Evolutionary conservation across 1,140 invertebrate genomes (phyloP).

Genomic region (Bemisia tabaci): DNA sequence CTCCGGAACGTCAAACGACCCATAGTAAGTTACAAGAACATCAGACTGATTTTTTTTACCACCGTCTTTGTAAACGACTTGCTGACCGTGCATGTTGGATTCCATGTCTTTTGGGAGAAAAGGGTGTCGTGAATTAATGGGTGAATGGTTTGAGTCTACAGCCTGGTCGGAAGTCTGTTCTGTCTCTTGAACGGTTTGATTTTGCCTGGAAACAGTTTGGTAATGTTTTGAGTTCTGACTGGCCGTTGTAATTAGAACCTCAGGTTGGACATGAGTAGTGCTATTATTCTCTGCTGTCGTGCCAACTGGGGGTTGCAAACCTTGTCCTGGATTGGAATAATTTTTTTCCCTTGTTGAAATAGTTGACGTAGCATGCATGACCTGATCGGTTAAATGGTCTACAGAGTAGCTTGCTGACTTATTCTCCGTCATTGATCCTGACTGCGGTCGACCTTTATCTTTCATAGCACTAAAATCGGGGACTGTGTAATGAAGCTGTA

Average conservation of each 20-base stretch:
- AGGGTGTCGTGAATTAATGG: constrained; percentile 12
- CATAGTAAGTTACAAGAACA: neutral
- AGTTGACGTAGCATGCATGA: neutral
- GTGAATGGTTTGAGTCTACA: neutral
- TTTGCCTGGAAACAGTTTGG: neutral
- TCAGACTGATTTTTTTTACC: neutral
- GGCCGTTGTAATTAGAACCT: neutral
- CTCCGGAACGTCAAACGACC: neutral
- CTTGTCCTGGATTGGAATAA: neutral
- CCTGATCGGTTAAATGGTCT: neutral
- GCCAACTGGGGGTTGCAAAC: neutral
- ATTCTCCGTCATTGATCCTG: neutral
- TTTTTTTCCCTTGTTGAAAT: neutral
- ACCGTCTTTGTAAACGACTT: neutral
- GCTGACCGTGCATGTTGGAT: neutral
- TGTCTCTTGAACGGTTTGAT: neutral
- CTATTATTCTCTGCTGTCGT: neutral
- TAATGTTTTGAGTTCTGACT: neutral
- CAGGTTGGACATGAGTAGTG: neutral
- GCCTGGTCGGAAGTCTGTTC: neutral
- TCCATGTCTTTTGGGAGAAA: constrained; percentile 11
- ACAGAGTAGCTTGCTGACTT: neutral
- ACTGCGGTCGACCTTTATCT: neutral
- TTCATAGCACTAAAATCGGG: neutral
- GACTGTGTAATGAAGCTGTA: neutral